Evolutionary conservation across 2,888 invertebrate genomes (phyloP).

Genomic region (Eupithecia subumbrata): DNA sequence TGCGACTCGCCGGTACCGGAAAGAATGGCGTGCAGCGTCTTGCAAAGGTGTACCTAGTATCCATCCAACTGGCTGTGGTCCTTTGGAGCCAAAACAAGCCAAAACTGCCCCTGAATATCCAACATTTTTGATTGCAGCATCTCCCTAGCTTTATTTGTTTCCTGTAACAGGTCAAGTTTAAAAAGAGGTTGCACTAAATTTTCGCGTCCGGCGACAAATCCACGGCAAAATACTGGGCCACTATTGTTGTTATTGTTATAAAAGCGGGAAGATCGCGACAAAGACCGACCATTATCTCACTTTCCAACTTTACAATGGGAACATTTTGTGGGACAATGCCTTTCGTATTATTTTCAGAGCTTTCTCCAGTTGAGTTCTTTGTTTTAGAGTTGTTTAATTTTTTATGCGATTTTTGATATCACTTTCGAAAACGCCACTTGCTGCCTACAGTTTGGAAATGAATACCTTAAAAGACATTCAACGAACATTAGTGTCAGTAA

Average conservation of each 20-base stretch:
- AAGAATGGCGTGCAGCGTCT: not conserved
- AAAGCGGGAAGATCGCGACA: conserved; percentile 49
- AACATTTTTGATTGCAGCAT: not conserved
- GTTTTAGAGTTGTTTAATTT: conserved; percentile 8
- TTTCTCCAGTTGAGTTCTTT: conserved; percentile 17
- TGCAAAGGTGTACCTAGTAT: not conserved
- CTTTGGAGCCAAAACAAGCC: not conserved
- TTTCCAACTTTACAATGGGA: conserved; percentile 39
- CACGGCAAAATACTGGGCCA: conserved; percentile 64
- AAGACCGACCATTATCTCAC: conserved; percentile 40
- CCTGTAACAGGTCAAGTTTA: conserved; percentile 70
- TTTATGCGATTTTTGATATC: not conserved
- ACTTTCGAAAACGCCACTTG: not conserved
- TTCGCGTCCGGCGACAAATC: conserved; percentile 68
- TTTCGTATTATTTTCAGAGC: conserved; percentile 32
- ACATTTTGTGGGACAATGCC: conserved; percentile 34
- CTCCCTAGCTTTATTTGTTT: conserved; percentile 51
- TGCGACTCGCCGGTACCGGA: not conserved
- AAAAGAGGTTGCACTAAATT: conserved; percentile 75
- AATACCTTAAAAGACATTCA: not conserved
- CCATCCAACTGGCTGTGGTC: not conserved
- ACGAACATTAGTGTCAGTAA: not conserved
- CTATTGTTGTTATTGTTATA: conserved; percentile 64
- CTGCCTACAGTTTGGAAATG: not conserved
- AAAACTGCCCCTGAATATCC: not conserved